Conservation (phyloP, 2,888 invertebrate species). For the Unio delphinus region DNA sequence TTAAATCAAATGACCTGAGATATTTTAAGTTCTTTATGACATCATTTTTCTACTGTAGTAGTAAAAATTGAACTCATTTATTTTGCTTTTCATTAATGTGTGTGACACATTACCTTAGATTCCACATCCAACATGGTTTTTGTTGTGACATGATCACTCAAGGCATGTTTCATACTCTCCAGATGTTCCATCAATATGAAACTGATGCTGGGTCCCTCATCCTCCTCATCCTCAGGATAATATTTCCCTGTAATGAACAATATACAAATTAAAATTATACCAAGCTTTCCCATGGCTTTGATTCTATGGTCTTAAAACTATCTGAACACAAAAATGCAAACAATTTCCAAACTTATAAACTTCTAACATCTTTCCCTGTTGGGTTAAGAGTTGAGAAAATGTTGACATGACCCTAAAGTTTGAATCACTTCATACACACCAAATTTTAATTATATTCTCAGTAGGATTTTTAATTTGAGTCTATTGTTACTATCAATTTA, state of each 20-base stretch:
- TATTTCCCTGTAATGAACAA: constrained; percentile 48
- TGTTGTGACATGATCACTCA: constrained; percentile 63
- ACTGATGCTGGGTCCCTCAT: constrained; percentile 66
- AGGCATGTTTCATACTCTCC: constrained; percentile 54
- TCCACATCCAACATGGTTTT: constrained; percentile 70
- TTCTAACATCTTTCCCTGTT: too few species aligned
- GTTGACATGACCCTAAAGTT: too few species aligned
- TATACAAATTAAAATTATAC: not conserved
- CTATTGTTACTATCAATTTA: too few species aligned
- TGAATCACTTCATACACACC: too few species aligned
- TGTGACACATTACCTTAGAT: constrained; percentile 58
- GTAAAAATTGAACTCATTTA: too few species aligned
- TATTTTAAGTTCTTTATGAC: too few species aligned
- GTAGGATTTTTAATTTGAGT: too few species aligned
- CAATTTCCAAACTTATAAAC: too few species aligned
- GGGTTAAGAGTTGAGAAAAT: too few species aligned
- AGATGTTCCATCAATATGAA: constrained; percentile 60
- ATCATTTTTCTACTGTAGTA: too few species aligned
- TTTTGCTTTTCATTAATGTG: not conserved
- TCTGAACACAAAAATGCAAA: not conserved
- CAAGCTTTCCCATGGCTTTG: not conserved
- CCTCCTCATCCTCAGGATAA: constrained; percentile 59
- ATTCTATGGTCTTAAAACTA: not conserved
- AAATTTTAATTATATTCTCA: too few species aligned
- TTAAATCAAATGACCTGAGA: too few species aligned